Conservation (phyloP, 2,797 vertebrate species). For the Enteromius argenteus region DNA sequence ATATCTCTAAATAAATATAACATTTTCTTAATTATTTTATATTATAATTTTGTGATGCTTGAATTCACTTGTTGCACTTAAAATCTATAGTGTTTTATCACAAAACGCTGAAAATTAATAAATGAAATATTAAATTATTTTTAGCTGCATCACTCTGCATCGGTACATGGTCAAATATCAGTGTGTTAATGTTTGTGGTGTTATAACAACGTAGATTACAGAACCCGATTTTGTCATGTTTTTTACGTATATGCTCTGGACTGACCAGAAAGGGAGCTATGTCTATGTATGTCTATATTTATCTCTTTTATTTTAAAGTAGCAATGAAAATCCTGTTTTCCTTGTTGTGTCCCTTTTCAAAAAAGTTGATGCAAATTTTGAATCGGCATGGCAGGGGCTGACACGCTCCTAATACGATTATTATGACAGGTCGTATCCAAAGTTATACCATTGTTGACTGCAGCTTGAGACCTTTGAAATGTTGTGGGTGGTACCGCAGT, state of each 20-base stretch:
- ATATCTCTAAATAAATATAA: not conserved
- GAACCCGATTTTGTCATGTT: not conserved
- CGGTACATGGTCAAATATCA: not conserved
- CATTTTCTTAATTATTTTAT: not conserved
- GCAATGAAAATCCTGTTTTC: not conserved
- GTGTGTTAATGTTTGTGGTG: not conserved
- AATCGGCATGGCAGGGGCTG: slow-evolving; percentile 6
- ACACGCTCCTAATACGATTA: not conserved
- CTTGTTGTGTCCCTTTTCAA: not conserved
- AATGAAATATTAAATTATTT: not conserved
- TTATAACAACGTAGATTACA: not conserved
- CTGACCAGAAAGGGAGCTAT: not conserved
- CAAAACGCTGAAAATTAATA: not conserved
- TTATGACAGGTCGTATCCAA: slow-evolving; percentile 1
- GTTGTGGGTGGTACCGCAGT: slow-evolving; percentile 32
- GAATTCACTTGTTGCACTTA: not conserved
- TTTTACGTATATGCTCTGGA: not conserved
- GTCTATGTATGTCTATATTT: not conserved
- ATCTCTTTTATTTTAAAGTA: not conserved
- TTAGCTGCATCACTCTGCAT: not conserved
- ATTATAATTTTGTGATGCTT: not conserved
- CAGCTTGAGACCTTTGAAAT: slow-evolving; percentile 42
- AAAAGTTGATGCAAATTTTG: slow-evolving; percentile 1
- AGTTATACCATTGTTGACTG: slow-evolving; percentile 22
- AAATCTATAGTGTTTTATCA: not conserved